Conservation (phyloP, 2,888 invertebrate genomes). For the Lochmaea crataegi region DNA sequence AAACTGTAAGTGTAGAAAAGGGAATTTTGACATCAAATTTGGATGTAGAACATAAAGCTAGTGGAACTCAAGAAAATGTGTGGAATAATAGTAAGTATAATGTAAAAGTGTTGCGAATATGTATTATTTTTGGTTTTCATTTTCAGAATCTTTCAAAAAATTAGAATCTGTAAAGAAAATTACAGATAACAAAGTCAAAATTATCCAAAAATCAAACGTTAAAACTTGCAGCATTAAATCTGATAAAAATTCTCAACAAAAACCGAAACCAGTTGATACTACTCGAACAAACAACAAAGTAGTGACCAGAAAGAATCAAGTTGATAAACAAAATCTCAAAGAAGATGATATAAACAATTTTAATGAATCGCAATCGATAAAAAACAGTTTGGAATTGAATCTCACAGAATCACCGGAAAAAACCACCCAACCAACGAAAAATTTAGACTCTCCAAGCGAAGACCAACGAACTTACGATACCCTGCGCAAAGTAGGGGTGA, state of each 20-base stretch:
- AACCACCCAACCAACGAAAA: slow-evolving; percentile 33
- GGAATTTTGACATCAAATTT: neutral
- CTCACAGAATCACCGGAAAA: slow-evolving; percentile 32
- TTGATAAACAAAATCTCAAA: slow-evolving; percentile 28
- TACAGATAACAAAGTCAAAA: slow-evolving; percentile 21
- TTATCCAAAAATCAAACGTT: slow-evolving; percentile 24
- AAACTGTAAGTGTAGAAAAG: slow-evolving; percentile 1
- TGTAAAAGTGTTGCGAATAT: neutral
- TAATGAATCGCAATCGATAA: slow-evolving; percentile 33
- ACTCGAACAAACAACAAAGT: slow-evolving; percentile 15
- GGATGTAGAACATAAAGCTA: neutral
- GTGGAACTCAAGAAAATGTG: neutral
- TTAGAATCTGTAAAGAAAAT: slow-evolving; percentile 29
- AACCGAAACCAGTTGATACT: slow-evolving; percentile 21
- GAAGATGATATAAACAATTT: slow-evolving; percentile 15
- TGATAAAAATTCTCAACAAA: slow-evolving; percentile 26
- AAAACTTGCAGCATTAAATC: slow-evolving; percentile 20
- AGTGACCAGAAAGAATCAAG: slow-evolving; percentile 5
- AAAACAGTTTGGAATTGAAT: slow-evolving; percentile 42
- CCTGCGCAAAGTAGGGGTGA: slow-evolving; percentile 60
- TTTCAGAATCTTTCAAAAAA: slow-evolving; percentile 20
- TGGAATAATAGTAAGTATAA: neutral
- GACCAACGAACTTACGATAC: slow-evolving; percentile 64
- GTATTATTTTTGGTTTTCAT: neutral
- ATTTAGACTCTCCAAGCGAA: slow-evolving; percentile 64